Evolutionary conservation across 2,888 invertebrate genomes (phyloP), one percentile per base, ranked within the genome.

Genomic region (Ferdinandea cuprea): DNA sequence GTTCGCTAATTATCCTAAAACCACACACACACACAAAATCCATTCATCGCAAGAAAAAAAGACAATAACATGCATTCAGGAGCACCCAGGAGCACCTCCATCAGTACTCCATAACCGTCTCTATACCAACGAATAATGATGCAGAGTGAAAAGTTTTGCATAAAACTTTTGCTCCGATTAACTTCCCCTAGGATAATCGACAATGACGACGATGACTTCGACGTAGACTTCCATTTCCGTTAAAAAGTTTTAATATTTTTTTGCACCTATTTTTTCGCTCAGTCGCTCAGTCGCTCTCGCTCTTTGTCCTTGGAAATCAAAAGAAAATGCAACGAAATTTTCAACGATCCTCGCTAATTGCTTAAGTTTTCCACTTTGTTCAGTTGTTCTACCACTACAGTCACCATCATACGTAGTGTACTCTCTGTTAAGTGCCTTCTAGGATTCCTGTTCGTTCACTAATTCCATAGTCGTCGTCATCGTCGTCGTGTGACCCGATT

Each of bases 161-260:
- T 30, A 66, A 72, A 83, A 81, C 61, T 83, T 83, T 77, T 77
- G 78, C 78, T 68, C 77, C 78, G 83, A 83, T 83, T 83, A 78
- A 83, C 83, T 83, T 83, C 44, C 40, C 44, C 40, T 65, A 61
- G 56, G 28, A 78, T 78, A 83, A 83, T 78, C 83, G 83, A 83
- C 76, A 77, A 76, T 76, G 77, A 77, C 71, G 74, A 74, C 74
- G 83, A 83, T 68, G 71, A 83, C 71, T 74, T 54, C 61, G 37
- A 69, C 61, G 46, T 73, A 30, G 58, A 50, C 66, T 32, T 66
- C 15, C 13, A 58, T 37, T 54, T 56, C 25, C 37, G 9, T 32
- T 28, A 46, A 68, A 42, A 32, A 11, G 35, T 21, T 35, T 17
- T 17, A n/a, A n/a, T n/a, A n/a, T n/a, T 15, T 15, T 4, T 54